Evolutionary conservation across 2,888 invertebrate genomes (phyloP).

Genomic region (Diarsia dahlii): DNA sequence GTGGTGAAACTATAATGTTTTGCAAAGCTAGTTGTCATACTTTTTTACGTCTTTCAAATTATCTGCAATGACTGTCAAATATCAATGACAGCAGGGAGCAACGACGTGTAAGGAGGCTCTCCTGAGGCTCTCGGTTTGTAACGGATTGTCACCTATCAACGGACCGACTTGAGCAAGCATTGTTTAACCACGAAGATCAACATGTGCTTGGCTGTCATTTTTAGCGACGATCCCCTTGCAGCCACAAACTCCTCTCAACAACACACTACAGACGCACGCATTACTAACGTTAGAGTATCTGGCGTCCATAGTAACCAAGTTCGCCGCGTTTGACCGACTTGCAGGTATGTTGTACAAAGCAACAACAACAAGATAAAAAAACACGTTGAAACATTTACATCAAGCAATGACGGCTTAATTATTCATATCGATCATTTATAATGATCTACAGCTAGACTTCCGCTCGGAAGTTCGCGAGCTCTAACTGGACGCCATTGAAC

Average conservation of each 20-base stretch:
- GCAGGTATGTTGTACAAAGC: slow-evolving; percentile 10
- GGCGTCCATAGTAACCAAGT: slow-evolving; percentile 13
- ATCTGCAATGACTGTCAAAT: not conserved
- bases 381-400: slow-evolving; percentile 37
- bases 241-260: not conserved
- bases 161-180: not conserved
- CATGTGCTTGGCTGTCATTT: not conserved
- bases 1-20: not conserved
- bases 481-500: slow-evolving; percentile 57
- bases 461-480: slow-evolving; percentile 59
- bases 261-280: not conserved
- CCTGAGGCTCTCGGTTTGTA: not conserved
- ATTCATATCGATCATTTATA: slow-evolving; percentile 64
- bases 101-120: not conserved
- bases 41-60: not conserved
- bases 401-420: slow-evolving; percentile 58
- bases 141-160: not conserved
- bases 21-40: no score
- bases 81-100: not conserved
- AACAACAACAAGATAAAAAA: slow-evolving; percentile 38
- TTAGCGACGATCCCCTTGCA: not conserved
- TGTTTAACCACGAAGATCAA: not conserved
- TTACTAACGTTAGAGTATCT: slow-evolving; percentile 12
- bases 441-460: slow-evolving; percentile 55
- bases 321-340: slow-evolving; percentile 31